Base-by-base conservation (phyloP, 2,113 vertebrate species). In the Notiomystis cincta region DNA sequence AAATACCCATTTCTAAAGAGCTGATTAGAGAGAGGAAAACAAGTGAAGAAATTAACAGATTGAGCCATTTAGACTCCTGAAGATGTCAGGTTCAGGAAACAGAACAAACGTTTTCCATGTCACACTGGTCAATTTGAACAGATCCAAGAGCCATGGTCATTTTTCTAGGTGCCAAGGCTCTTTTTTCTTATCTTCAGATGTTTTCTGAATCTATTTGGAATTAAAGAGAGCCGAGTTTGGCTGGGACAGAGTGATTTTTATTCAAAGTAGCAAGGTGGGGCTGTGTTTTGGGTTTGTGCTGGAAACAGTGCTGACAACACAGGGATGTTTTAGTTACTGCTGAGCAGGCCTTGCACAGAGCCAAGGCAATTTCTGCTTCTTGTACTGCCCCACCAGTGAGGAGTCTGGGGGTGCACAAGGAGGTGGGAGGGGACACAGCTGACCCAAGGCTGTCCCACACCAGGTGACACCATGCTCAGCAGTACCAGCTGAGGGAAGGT, bases 61-160 rank as follows among this genome's bases (percentile, higher is more conserved):
- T 65, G 37, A 83, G 14, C 33, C 31, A 10, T 82, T 89, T 54
- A 70, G 15, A 14, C 7, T 87, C 13, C 7, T 37, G 69, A 53
- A 44, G 56, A 23, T 65, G 28, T 17, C 48, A 89, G 65, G 44
- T 58, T 84, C 61, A 64, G 40, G 65, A 82, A 91, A 67, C 1
- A 47, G 48, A 82, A 17, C 18, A 60, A 77, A 6, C 3, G 6
- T 13, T 85, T 82, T 73, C 44, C 5, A 0, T 62, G 31, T 51
- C 30, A 48, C 19, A 20, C 13, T 11, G 6, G 18, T 20, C 53
- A 56, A 15, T 67, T 89, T 0, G 0, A 69, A 56, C 37, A 47
- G 24, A 56, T 56, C 8, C 40, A 82, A 78, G 38, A 0, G 1
- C 13, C 14, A 21, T 1, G 1, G 35, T 14, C 0, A 2, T 67